phyloP scores from a whole-genome alignment of 2,888 invertebrate species.

The Chrysomela aeneicollis region DNA sequence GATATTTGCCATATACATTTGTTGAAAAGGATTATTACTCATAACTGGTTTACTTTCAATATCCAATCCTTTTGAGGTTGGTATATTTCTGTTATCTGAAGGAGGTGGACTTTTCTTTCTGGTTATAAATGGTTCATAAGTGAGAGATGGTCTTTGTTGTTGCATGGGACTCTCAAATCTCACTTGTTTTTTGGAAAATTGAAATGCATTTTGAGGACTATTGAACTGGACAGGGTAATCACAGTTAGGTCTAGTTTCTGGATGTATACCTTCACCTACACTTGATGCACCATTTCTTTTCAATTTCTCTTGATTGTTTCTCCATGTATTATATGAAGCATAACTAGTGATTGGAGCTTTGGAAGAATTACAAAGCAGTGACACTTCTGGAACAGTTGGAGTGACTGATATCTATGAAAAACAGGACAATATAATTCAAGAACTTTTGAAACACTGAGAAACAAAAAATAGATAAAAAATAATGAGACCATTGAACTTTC shows the following conservation, averaged over 20 bases:
- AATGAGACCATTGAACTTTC: too few species aligned
- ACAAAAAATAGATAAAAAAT: too few species aligned
- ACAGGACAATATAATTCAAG: too few species aligned
- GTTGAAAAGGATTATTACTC: slow-evolving; percentile 47
- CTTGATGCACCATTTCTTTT: neutral
- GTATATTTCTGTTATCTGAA: slow-evolving; percentile 3
- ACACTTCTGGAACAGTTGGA: slow-evolving; percentile 58
- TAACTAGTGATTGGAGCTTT: slow-evolving; percentile 31
- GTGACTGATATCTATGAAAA: slow-evolving; percentile 10
- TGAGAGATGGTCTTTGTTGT: slow-evolving; percentile 31
- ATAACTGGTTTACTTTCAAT: slow-evolving; percentile 1
- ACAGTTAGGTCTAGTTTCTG: neutral
- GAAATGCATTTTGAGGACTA: slow-evolving; percentile 30
- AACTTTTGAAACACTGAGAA: too few species aligned
- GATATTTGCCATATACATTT: slow-evolving; percentile 59
- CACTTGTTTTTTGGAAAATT: slow-evolving; percentile 54
- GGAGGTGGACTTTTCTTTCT: slow-evolving; percentile 19
- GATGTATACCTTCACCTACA: neutral
- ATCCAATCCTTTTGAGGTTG: neutral
- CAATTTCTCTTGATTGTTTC: slow-evolving; percentile 39
- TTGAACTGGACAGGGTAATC: slow-evolving; percentile 6
- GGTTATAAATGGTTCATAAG: slow-evolving; percentile 31
- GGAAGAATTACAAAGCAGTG: slow-evolving; percentile 48
- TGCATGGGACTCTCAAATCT: slow-evolving; percentile 53
- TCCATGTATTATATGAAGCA: slow-evolving; percentile 50